phyloP scores from a whole-genome alignment of 2,888 invertebrate genomes.

The Epinotia brunnichana region DNA sequence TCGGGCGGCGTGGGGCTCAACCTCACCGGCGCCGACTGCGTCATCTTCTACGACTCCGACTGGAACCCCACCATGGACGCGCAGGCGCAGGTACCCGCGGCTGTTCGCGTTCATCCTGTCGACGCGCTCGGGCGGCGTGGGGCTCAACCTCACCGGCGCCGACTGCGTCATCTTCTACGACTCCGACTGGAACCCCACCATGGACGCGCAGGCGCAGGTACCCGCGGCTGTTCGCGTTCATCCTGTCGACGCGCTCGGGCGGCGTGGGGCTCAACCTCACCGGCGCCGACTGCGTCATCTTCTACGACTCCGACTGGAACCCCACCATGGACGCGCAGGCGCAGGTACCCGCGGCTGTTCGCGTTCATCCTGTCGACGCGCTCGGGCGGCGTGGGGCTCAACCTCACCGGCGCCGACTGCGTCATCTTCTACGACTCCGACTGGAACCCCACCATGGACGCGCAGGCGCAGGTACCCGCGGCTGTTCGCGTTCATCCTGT shows the following conservation, averaged over 20 bases:
- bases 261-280: slow-evolving; percentile 99
- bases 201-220: slow-evolving; percentile 97
- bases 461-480: slow-evolving; percentile 90
- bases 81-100: slow-evolving; percentile 90
- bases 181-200: slow-evolving; percentile 99
- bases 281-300: slow-evolving; percentile 99
- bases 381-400: slow-evolving; percentile 98
- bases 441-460: slow-evolving; percentile 99
- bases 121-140: slow-evolving; percentile 98
- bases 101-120: slow-evolving; percentile 99
- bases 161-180: slow-evolving; percentile 99
- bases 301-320: slow-evolving; percentile 99
- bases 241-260: slow-evolving; percentile 98
- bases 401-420: slow-evolving; percentile 99
- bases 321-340: slow-evolving; percentile 99
- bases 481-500: too few species aligned
- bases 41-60: slow-evolving; percentile 99
- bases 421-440: slow-evolving; percentile 99
- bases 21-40: slow-evolving; percentile 99
- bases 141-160: slow-evolving; percentile 99
- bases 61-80: slow-evolving; percentile 99
- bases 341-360: slow-evolving; percentile 94
- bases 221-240: slow-evolving; percentile 97
- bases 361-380: slow-evolving; percentile 99
- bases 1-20: slow-evolving; percentile 99